Percentiles rank a stretch among this genome's conserved stretches.
Conservation (phyloP, 2,888 invertebrate genomes). For the Eristalinus aeneus region DNA sequence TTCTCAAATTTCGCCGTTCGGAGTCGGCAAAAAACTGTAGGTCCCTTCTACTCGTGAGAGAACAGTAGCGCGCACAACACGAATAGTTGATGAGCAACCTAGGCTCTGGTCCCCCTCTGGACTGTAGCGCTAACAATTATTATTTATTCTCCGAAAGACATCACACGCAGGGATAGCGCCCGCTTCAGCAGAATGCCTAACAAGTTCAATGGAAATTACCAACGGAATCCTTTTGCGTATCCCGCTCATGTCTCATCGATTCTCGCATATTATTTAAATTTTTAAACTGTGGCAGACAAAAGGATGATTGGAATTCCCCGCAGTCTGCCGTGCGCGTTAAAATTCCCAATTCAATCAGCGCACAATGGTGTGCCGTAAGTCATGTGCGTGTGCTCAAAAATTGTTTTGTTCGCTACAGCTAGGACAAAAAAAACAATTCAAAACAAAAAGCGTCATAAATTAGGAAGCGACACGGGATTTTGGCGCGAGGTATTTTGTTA, state of each 20-base stretch:
- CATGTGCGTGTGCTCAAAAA: background rate
- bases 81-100: no score
- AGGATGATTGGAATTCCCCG: constrained; percentile 31
- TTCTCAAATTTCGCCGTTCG: no score
- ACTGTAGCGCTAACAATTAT: no score
- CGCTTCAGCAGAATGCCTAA: background rate
- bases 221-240: background rate
- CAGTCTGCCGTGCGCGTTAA: background rate
- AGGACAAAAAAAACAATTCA: background rate
- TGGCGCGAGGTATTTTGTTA: background rate
- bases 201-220: background rate
- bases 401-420: background rate
- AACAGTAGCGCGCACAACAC: no score
- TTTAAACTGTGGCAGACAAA: constrained; percentile 31
- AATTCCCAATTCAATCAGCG: constrained; percentile 1
- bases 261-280: constrained; percentile 28
- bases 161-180: no score
- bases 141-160: no score
- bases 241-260: background rate
- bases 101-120: no score
- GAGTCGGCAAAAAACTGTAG: no score
- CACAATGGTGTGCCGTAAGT: background rate
- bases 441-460: background rate
- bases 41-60: no score
- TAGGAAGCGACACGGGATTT: background rate